Evolutionary conservation across 2,113 vertebrate genomes (phyloP).

Genomic region (Megaptera novaeangliae): DNA sequence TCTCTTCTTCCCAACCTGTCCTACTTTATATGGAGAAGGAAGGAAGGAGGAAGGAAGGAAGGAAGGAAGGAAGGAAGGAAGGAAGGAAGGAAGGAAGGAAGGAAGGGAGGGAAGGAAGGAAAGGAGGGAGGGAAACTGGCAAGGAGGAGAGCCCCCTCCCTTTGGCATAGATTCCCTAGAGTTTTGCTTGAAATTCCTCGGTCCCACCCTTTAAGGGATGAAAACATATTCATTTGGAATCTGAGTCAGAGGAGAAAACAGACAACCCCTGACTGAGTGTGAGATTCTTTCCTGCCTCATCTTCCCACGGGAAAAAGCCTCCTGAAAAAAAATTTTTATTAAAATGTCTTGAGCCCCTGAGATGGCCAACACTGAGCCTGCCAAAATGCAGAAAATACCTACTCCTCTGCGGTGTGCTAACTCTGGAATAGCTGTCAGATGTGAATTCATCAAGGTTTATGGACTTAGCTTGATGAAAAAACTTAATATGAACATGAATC

Average conservation of each 20-base stretch:
- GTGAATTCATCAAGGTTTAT: background rate
- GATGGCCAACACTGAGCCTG: background rate
- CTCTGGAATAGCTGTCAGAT: background rate
- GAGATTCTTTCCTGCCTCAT: too few species aligned
- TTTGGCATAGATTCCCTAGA: background rate
- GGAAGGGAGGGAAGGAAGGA: background rate
- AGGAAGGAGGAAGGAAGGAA: too few species aligned
- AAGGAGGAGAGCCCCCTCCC: background rate
- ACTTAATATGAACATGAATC: background rate
- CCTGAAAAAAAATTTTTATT: background rate
- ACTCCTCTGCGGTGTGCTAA: background rate
- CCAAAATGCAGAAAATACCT: background rate
- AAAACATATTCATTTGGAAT: background rate
- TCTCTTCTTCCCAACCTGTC: background rate
- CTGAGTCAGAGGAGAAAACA: background rate
- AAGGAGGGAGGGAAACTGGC: background rate
- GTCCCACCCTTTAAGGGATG: background rate
- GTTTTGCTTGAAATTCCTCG: background rate
- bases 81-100: background rate
- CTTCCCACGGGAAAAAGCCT: background rate
- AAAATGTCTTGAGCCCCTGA: background rate
- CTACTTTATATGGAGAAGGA: background rate
- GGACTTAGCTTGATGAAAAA: background rate
- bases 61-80: background rate
- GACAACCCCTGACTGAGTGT: background rate